These are phyloP conservation scores for Silurus aristotelis DNA, from an alignment of 2,797 vertebrate species.

Conservation along the genomic window DNA sequence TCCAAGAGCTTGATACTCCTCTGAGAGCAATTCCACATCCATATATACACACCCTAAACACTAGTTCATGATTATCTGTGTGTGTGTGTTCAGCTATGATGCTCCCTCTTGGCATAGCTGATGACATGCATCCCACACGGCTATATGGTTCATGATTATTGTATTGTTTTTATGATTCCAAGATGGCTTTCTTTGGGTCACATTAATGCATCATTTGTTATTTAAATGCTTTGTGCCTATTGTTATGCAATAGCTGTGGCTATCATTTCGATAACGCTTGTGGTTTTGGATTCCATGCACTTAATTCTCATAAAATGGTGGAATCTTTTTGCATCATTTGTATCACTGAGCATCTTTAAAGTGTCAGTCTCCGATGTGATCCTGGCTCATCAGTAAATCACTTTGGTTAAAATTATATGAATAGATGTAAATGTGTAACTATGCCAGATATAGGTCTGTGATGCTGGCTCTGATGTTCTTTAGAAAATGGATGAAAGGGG, in stretches of 20 bases:
- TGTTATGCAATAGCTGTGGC: background rate
- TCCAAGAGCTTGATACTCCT: background rate
- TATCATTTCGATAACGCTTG: background rate
- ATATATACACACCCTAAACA: background rate
- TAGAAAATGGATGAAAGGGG: constrained; percentile 25
- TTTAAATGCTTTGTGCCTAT: background rate
- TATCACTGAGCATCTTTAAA: background rate
- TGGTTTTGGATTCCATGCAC: background rate
- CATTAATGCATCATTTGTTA: background rate
- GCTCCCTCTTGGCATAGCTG: background rate
- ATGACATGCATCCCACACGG: background rate
- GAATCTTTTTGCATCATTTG: background rate
- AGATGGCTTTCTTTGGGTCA: background rate
- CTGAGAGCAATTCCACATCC: background rate
- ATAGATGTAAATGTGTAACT: background rate
- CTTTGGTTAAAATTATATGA: background rate
- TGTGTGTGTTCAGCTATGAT: background rate
- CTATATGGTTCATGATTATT: too few species aligned
- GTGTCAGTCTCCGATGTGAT: background rate
- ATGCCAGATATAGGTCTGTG: background rate
- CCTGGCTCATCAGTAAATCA: background rate
- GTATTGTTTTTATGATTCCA: background rate
- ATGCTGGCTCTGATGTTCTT: constrained; percentile 2
- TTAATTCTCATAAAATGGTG: background rate
- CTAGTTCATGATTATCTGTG: background rate